A percentile compares a stretch with the other conserved stretches of the same genome.
These are phyloP conservation scores for Chaenogobius annularis DNA, from an alignment of 2,113 vertebrate genomes.

Conservation along the genomic window DNA sequence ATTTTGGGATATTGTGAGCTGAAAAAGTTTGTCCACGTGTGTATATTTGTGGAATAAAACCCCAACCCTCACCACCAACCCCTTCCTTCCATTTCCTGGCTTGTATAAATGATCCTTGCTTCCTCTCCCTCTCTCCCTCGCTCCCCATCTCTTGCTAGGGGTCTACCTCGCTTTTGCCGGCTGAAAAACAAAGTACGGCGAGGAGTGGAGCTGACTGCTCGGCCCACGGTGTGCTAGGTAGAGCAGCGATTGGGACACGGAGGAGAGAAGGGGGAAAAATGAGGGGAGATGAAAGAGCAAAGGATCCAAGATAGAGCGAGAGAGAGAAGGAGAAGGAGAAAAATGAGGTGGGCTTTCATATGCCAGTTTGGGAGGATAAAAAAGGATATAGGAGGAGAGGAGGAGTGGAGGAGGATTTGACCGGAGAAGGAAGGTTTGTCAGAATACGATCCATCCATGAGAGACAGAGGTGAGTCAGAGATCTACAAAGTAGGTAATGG, in stretches of 20 bases:
- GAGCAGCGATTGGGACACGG: conserved; percentile 46
- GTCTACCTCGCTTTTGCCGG: conserved; percentile 31
- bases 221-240: not conserved
- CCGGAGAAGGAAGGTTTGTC: conserved; percentile 23
- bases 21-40: conserved; percentile 25
- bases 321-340: conserved; percentile 18
- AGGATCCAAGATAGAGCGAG: conserved; percentile 1
- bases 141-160: conserved; percentile 21
- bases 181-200: conserved; percentile 75
- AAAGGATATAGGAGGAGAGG: conserved; percentile 4
- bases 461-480: not conserved
- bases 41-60: not conserved
- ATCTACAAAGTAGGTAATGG: too few species aligned
- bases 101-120: conserved; percentile 68
- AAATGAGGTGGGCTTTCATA: not conserved
- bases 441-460: conserved; percentile 19
- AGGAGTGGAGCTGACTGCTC: conserved; percentile 76
- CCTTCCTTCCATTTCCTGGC: not conserved
- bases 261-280: conserved; percentile 32
- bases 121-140: conserved; percentile 24
- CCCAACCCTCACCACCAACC: not conserved
- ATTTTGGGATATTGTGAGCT: conserved; percentile 64
- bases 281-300: conserved; percentile 51
- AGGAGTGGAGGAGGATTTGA: too few species aligned
- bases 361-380: too few species aligned